Percentiles rank a stretch among this genome's conserved stretches.
phyloP scores from a whole-genome alignment of 2,888 invertebrate species.

The Blomia tropicalis region DNA sequence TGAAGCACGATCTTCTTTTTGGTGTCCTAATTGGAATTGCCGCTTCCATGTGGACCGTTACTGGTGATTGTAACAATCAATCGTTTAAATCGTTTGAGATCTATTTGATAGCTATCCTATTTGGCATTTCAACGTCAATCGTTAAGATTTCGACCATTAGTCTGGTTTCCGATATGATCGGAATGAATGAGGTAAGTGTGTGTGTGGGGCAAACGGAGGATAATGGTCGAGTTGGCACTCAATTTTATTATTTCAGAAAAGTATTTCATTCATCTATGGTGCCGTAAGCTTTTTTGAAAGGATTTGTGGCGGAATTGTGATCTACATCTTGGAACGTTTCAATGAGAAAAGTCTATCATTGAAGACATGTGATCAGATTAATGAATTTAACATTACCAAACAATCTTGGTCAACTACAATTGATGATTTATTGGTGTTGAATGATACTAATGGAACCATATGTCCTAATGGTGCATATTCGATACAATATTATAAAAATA shows the following conservation, averaged over 20 bases:
- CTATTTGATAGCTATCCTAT: neutral
- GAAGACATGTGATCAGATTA: neutral
- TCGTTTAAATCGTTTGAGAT: neutral
- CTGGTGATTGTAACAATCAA: neutral
- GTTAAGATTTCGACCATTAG: constrained; percentile 9
- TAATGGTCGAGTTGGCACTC: too few species aligned
- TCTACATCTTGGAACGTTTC: neutral
- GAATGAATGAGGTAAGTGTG: neutral
- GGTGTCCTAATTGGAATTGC: neutral
- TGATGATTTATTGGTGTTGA: too few species aligned
- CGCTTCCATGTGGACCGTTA: neutral
- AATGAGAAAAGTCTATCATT: neutral
- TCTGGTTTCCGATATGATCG: constrained; percentile 6
- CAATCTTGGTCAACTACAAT: neutral
- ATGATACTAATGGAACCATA: too few species aligned
- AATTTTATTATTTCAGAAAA: neutral
- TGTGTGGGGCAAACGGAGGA: neutral
- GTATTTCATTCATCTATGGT: constrained; percentile 10
- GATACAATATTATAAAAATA: neutral
- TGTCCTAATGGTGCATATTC: neutral
- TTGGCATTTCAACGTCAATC: constrained; percentile 1
- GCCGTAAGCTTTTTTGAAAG: constrained; percentile 7
- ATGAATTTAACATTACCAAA: neutral
- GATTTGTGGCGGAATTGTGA: neutral
- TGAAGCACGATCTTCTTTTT: neutral